phyloP scores from a whole-genome alignment of 2,888 invertebrate species.

The Sepioteuthis lessoniana region DNA sequence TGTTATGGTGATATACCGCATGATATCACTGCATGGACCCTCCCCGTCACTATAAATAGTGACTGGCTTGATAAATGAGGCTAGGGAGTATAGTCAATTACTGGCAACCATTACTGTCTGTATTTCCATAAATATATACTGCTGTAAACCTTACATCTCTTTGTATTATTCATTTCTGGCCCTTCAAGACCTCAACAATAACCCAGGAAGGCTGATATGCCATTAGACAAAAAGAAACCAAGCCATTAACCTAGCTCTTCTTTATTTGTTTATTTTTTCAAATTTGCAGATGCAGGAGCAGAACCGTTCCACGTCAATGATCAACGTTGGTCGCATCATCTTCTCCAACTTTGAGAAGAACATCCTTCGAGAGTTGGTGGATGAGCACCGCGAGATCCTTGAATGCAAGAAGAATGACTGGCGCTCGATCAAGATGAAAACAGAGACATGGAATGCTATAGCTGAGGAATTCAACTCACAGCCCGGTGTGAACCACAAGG shows the following conservation, averaged over 20 bases:
- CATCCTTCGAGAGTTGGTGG: constrained; percentile 43
- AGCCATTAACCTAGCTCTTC: neutral
- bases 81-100: too few species aligned
- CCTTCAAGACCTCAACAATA: too few species aligned
- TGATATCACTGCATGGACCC: too few species aligned
- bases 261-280: neutral
- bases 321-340: constrained; percentile 40
- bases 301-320: neutral
- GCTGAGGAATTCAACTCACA: constrained; percentile 48
- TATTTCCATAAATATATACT: too few species aligned
- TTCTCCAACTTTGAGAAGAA: constrained; percentile 47
- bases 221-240: too few species aligned
- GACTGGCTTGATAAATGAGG: too few species aligned
- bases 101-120: too few species aligned
- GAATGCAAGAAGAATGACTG: constrained; percentile 45
- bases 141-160: too few species aligned
- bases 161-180: too few species aligned
- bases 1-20: too few species aligned
- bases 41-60: too few species aligned
- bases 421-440: constrained; percentile 42
- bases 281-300: neutral
- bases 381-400: constrained; percentile 39
- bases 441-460: neutral
- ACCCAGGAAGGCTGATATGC: too few species aligned
- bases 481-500: neutral